Percentiles rank a stretch among this genome's conserved stretches.
Evolutionary conservation across 2,888 invertebrate species (phyloP).

Genomic region (Chaitophorus viminalis): DNA sequence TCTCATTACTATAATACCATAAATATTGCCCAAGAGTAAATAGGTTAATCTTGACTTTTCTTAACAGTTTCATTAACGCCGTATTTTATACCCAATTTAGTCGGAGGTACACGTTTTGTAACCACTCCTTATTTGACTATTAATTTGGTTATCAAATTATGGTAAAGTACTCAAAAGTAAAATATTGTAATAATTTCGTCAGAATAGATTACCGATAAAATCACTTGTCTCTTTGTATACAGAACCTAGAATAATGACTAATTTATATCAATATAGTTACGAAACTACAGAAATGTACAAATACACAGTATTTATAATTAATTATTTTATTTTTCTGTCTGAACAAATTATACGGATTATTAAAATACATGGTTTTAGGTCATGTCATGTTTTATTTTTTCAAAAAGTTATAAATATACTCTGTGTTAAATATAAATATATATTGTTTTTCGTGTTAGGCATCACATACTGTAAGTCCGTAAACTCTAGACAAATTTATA

Average conservation of each 20-base stretch:
- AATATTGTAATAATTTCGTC: slow-evolving; percentile 24
- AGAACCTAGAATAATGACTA: neutral
- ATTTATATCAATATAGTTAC: neutral
- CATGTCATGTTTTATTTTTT: neutral
- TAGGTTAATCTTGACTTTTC: slow-evolving; percentile 16
- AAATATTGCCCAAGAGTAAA: neutral
- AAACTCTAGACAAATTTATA: no score
- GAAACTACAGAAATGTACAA: neutral
- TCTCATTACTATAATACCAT: neutral
- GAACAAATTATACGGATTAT: neutral
- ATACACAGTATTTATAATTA: neutral
- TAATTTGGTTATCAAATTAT: neutral
- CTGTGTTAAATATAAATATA: no score
- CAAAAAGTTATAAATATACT: neutral
- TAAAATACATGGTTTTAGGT: neutral
- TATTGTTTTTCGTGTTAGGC: no score
- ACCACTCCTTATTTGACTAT: neutral
- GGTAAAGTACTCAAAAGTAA: neutral
- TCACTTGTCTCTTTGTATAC: neutral
- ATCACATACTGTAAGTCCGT: no score
- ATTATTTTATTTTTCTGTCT: neutral
- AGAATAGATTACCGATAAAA: neutral
- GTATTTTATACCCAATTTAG: neutral
- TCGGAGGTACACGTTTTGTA: neutral
- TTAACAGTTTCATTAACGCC: neutral